Evolutionary conservation across 2,113 vertebrate species (phyloP), one percentile per base, ranked within the genome.

Genomic region (Lepus timidus): DNA sequence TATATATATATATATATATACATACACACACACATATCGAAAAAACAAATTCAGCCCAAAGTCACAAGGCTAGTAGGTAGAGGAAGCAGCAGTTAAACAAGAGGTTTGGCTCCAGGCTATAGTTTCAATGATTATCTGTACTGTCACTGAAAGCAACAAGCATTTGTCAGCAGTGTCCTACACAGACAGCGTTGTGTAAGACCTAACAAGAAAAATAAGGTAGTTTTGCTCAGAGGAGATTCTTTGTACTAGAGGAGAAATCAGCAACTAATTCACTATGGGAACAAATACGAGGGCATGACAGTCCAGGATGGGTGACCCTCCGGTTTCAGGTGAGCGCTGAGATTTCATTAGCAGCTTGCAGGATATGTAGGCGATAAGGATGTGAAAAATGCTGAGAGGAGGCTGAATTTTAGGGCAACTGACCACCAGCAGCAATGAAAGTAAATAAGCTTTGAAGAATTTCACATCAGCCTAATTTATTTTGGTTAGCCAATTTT

Each of bases 401-500:
- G 27, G 64, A 92, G 58, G 33, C 33, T 71, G 23, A 62, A 74
- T 88, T 90, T 88, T 90, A 75, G 22, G 61, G 87, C 80, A 90
- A 80, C 52, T 88, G 31, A 3, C 64, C 49, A 90, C 62, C 65
- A 62, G 33, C 11, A 67, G 12, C 22, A 13, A 22, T 78, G 78
- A 81, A 92, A 90, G 58, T 92, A 89, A 94, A 36, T 68, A 86
- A 91, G 17, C 55, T 91, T 86, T 85, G 44, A 33, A 44, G 17
- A 96, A 88, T 81, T 9, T 90, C 78, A 44, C 52, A 65, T 79
- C 7, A 71, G 70, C 13, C 31, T 84, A 44, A 52, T 86, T 70
- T 84, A 85, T 74, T 85, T 91, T 36, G 61, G 25, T 85, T 88
- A 86, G 39, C 27, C 39, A 78, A 36, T 79, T 90, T 85, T 91